Conservation (phyloP, 2,113 vertebrate genomes). For the Paedocypris sp. region DNA sequence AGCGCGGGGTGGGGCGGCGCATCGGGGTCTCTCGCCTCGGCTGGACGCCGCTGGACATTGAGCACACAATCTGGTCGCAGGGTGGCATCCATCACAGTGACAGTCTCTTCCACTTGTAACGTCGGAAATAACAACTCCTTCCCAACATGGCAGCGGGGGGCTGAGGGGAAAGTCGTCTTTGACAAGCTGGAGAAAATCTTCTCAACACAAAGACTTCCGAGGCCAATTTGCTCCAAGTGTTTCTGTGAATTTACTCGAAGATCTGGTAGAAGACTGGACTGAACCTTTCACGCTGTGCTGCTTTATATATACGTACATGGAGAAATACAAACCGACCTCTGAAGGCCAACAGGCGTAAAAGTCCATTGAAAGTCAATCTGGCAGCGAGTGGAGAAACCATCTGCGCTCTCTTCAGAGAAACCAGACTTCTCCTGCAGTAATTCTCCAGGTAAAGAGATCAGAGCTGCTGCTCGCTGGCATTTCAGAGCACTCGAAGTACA, state of each 20-base stretch:
- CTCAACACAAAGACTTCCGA: slow-evolving; percentile 14
- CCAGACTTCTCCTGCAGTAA: background rate
- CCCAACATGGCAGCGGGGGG: slow-evolving; percentile 13
- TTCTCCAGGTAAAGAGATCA: background rate
- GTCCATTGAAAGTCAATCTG: background rate
- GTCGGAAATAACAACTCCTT: slow-evolving; percentile 21
- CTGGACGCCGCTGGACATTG: slow-evolving; percentile 17
- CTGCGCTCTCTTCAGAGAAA: background rate
- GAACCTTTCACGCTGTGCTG: background rate
- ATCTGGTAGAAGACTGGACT: background rate
- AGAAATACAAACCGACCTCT: slow-evolving; percentile 1
- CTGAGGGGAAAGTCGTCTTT: slow-evolving; percentile 6
- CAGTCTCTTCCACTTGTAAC: slow-evolving; percentile 19
- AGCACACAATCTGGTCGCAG: slow-evolving; percentile 22
- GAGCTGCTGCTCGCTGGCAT: background rate
- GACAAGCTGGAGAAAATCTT: slow-evolving; percentile 9
- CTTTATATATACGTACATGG: background rate
- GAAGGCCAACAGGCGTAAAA: background rate
- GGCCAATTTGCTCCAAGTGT: slow-evolving; percentile 16
- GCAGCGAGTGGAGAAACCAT: background rate
- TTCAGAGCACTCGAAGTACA: background rate
- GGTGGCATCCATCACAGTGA: slow-evolving; percentile 32
- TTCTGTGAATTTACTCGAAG: background rate
- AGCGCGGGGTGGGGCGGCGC: background rate
- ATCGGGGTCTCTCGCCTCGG: slow-evolving; percentile 11